Conservation (phyloP, 2,113 vertebrate species). For the Bubo scandiacus region DNA sequence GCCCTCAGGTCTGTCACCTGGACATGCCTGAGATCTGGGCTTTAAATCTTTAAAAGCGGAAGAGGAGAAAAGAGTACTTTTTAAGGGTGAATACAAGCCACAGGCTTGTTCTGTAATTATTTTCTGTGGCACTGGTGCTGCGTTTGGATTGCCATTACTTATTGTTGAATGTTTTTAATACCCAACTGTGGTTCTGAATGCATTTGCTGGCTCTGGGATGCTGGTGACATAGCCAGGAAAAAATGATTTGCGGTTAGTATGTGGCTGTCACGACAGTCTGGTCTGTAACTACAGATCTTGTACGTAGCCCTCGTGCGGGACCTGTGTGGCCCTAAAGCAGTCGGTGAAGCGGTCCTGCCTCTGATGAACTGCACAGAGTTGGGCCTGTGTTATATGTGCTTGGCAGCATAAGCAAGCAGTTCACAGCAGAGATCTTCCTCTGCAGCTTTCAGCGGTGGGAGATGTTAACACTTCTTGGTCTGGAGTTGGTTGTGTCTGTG, state of each 20-base stretch:
- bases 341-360: not conserved
- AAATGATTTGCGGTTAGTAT: not conserved
- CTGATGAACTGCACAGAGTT: not conserved
- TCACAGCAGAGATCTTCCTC: not conserved
- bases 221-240: constrained; percentile 1
- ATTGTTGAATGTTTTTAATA: not conserved
- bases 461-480: not conserved
- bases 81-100: not conserved
- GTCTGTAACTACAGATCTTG: not conserved
- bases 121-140: not conserved
- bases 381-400: not conserved
- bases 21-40: not conserved
- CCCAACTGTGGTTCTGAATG: not conserved
- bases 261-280: not conserved
- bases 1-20: not conserved
- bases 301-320: not conserved
- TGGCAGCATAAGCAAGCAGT: not conserved
- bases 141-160: not conserved
- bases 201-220: not conserved
- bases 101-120: not conserved
- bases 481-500: not conserved
- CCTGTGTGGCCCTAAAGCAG: rapidly evolving
- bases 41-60: not conserved
- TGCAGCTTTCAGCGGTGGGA: not conserved
- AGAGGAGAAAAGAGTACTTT: not conserved